A percentile compares a stretch with the other conserved stretches of the same genome.
Conservation (phyloP, 2,888 invertebrate genomes). For the Eilema griseolum region DNA sequence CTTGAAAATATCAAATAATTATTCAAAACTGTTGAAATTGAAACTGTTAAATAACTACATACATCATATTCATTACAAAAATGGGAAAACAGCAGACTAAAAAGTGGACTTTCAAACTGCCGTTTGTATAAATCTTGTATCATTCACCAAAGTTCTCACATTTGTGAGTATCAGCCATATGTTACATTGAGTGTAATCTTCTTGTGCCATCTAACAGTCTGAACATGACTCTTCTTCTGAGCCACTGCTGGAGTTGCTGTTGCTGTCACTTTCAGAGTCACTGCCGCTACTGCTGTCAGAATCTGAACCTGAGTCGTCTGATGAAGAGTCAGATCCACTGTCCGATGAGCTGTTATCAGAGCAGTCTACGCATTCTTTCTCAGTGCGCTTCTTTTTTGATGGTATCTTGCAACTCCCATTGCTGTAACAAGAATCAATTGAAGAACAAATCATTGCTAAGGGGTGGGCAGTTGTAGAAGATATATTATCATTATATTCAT, state of each 20-base stretch:
- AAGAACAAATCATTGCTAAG: no score
- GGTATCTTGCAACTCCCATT: constrained; percentile 75
- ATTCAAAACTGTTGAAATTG: neutral
- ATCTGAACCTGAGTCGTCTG: constrained; percentile 66
- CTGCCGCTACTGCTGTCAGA: constrained; percentile 69
- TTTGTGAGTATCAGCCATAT: constrained; percentile 54
- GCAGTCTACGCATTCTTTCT: constrained; percentile 65
- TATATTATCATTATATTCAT: no score
- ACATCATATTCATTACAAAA: neutral
- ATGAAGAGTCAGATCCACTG: constrained; percentile 71
- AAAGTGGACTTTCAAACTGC: neutral
- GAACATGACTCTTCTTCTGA: constrained; percentile 58
- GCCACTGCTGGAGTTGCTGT: constrained; percentile 59
- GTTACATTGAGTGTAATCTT: constrained; percentile 35
- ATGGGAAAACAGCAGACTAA: neutral
- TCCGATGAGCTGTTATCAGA: constrained; percentile 70
- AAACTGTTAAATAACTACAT: neutral
- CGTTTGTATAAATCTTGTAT: neutral
- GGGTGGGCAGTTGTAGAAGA: no score
- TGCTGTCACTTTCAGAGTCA: constrained; percentile 70
- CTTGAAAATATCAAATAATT: neutral
- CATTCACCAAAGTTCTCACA: neutral
- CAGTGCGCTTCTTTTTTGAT: constrained; percentile 73
- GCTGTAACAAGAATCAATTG: constrained; percentile 48
- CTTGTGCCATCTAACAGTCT: constrained; percentile 58